These are phyloP conservation scores for Aplochiton taeniatus DNA, from an alignment of 2,797 vertebrate species.

Conservation along the genomic window DNA sequence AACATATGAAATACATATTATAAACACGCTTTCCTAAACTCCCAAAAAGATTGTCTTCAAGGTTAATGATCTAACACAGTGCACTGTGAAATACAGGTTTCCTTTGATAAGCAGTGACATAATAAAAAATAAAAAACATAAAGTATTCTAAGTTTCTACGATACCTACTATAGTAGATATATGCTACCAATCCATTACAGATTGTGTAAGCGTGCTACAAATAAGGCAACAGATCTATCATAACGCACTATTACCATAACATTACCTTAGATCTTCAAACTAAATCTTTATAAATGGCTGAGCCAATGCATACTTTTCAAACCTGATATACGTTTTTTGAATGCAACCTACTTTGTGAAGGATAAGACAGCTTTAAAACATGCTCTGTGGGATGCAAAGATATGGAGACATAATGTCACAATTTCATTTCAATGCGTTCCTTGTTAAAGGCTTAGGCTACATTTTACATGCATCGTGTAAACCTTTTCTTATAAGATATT, in stretches of 20 bases:
- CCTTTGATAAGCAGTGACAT: background rate
- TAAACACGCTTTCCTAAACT: too few relatives aligned
- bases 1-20: too few relatives aligned
- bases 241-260: slow-evolving; percentile 20
- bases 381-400: too few relatives aligned
- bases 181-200: background rate
- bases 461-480: too few relatives aligned
- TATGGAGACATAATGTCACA: too few relatives aligned
- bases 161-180: background rate
- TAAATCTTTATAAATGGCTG: slow-evolving; percentile 2
- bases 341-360: too few relatives aligned
- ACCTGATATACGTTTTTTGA: background rate
- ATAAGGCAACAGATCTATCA: slow-evolving; percentile 30
- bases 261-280: background rate
- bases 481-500: too few relatives aligned
- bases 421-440: too few relatives aligned
- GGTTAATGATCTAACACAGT: too few relatives aligned
- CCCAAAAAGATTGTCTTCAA: too few relatives aligned
- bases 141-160: background rate
- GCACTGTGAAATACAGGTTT: background rate
- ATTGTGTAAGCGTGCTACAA: slow-evolving; percentile 14
- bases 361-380: too few relatives aligned
- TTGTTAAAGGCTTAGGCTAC: too few relatives aligned
- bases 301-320: slow-evolving; percentile 9
- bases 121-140: background rate